These are phyloP conservation scores for Plumapathes pennacea DNA, from an alignment of 92 coral and sea anemone genomes.

Conservation along the genomic window DNA sequence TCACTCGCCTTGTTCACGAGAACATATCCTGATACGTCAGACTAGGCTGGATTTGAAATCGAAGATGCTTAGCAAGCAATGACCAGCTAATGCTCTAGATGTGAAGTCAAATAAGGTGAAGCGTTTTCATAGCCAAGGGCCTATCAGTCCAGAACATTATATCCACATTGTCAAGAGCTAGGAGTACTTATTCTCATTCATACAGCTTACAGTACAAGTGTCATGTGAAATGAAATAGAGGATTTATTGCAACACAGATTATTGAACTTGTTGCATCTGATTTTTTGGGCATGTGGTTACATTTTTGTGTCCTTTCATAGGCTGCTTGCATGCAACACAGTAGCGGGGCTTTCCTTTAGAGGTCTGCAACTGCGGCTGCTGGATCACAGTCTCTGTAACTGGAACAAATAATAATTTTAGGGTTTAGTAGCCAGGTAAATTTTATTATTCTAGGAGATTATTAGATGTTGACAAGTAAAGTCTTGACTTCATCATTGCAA, in stretches of 20 bases:
- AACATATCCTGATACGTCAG: conserved; percentile 17
- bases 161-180: too few relatives aligned
- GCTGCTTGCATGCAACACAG: conserved; percentile 37
- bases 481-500: neutral
- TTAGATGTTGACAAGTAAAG: too few relatives aligned
- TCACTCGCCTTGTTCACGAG: conserved; percentile 48
- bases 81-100: too few relatives aligned
- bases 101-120: too few relatives aligned
- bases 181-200: too few relatives aligned
- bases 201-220: too few relatives aligned
- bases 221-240: too few relatives aligned
- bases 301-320: conserved; percentile 45
- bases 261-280: conserved; percentile 6
- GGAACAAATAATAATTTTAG: conserved; percentile 2
- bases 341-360: conserved; percentile 23
- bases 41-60: conserved; percentile 35
- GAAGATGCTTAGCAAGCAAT: conserved; percentile 14
- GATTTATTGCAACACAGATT: too few relatives aligned
- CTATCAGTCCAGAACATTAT: too few relatives aligned
- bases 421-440: too few relatives aligned
- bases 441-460: too few relatives aligned
- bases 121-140: too few relatives aligned
- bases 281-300: conserved; percentile 50
- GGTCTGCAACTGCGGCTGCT: conserved; percentile 40
- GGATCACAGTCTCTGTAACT: conserved; percentile 21